These are phyloP conservation scores for Noturus placidus DNA, from an alignment of 2,113 vertebrate genomes.

Conservation along the genomic window DNA sequence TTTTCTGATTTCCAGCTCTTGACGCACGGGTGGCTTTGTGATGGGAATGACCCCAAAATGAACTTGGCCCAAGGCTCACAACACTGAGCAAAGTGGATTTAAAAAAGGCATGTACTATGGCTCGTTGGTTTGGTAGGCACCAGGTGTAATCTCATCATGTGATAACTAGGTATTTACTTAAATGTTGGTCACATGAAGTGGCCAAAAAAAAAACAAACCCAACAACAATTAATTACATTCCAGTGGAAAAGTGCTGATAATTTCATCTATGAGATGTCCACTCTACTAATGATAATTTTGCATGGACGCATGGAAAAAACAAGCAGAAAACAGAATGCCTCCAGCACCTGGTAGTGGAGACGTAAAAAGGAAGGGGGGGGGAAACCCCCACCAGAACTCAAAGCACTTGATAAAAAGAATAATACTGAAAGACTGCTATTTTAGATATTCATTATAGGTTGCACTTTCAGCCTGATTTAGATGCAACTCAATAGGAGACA, in stretches of 20 bases:
- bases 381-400: background rate
- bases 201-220: background rate
- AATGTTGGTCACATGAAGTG: background rate
- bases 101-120: background rate
- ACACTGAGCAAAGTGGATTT: background rate
- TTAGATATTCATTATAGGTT: background rate
- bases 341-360: background rate
- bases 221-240: background rate
- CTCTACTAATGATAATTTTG: background rate
- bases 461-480: background rate
- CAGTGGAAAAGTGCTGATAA: background rate
- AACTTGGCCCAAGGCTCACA: background rate
- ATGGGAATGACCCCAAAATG: conserved; percentile 13
- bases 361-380: background rate
- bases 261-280: background rate
- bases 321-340: background rate
- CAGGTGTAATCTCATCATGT: background rate
- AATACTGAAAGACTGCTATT: background rate
- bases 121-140: background rate
- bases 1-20: background rate
- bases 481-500: background rate
- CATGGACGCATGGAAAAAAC: background rate
- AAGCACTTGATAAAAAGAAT: conserved; percentile 24
- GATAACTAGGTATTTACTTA: background rate
- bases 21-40: background rate